Conservation (phyloP, 2,888 invertebrate species). For the Villa cingulata region DNA sequence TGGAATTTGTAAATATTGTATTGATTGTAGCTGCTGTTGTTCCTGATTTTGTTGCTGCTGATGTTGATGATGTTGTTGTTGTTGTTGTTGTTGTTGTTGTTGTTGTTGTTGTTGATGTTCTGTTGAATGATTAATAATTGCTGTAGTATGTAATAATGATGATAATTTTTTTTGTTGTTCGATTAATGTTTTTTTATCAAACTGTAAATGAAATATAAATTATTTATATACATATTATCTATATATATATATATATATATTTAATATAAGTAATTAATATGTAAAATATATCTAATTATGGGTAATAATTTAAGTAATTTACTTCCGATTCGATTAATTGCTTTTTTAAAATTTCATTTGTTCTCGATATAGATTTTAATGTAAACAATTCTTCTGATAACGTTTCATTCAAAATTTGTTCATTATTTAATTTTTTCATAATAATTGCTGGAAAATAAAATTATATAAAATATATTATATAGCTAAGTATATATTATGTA, state of each 20-base stretch:
- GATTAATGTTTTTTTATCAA: conserved; percentile 9
- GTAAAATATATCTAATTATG: too few species aligned
- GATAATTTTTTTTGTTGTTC: conserved; percentile 10
- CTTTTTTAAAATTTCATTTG: conserved; percentile 9
- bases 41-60: background rate
- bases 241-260: background rate
- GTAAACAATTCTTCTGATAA: conserved; percentile 4
- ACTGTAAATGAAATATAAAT: conserved; percentile 3
- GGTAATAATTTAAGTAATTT: too few species aligned
- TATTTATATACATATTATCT: too few species aligned
- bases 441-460: background rate
- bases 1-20: background rate
- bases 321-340: conserved; percentile 11
- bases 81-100: background rate
- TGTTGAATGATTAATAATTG: background rate
- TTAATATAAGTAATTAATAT: too few species aligned
- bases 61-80: too few species aligned
- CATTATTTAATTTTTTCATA: background rate
- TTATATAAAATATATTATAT: background rate
- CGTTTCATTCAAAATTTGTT: background rate
- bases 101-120: background rate
- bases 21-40: background rate
- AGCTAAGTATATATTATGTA: background rate
- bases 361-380: conserved; percentile 4
- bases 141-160: conserved; percentile 5